Evolutionary conservation across 2,888 invertebrate species (phyloP), one percentile per base, ranked within the genome.

Genomic region (Leptothorax acervorum): DNA sequence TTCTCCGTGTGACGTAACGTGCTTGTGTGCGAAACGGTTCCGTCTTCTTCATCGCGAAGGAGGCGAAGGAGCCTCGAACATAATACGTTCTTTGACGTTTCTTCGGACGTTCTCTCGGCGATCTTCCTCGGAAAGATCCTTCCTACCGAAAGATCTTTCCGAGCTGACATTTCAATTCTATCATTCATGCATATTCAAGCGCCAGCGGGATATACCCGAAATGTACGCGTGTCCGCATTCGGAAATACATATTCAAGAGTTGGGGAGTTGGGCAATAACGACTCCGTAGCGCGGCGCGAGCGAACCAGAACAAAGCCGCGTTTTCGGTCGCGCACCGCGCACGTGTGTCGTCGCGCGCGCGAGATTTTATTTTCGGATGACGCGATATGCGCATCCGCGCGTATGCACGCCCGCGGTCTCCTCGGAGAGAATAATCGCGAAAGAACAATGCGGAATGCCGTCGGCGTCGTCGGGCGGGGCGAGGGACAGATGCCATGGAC

Each of bases 401-500:
- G 31, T 35, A 42, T 60, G n/a, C 23, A 4, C 35, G 51, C 31
- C 4, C 18, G 68, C 15, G 18, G n/a, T 11, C 42, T 18, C 11
- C 15, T 28, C 45, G 62, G 28, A 12, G 42, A 53, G 28, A 76
- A 78, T 51, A 51, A n/a, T 45, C n/a, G 23, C 31, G 39, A 71
- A 23, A 23, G 23, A 23, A 23, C 0, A 23, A 23, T 23, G 23
- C 23, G 23, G 23, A 23, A 23, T 60, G 65, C 62, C 68, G 68
- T n/a, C 62, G 75, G 18, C 39, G 3, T 31, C 23, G 2, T 82
- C 66, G 78, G 82, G 85, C 83, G 82, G 83, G 74, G 85, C 86
- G 74, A 79, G 84, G 85, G 85, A 85, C 87, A 86, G 88, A 35
- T n/a, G n/a, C n/a, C n/a, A n/a, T 23, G 23, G 35, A 35, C 86